A percentile compares a stretch with the other conserved stretches of the same genome.
These are phyloP conservation scores for Idris sp. DNA, from an alignment of 1,140 invertebrate species.

Conservation along the genomic window DNA sequence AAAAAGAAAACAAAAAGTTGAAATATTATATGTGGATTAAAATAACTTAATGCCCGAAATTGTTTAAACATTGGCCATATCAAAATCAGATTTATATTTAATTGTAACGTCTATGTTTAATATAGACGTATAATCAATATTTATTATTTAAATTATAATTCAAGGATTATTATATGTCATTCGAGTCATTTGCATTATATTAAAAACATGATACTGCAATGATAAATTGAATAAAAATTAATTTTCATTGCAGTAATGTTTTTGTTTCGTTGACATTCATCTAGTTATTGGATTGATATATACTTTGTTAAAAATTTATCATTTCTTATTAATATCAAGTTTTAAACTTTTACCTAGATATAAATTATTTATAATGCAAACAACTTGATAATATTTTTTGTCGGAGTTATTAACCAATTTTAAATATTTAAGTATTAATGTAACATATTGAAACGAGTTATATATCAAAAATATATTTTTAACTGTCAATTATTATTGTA, in stretches of 20 bases:
- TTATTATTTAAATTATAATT: constrained; percentile 15
- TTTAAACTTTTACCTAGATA: constrained; percentile 11
- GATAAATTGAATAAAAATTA: too few relatives aligned
- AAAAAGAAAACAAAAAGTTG: too few relatives aligned
- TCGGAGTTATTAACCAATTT: constrained; percentile 14
- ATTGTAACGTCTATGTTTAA: constrained; percentile 6
- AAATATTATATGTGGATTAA: too few relatives aligned
- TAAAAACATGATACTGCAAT: too few relatives aligned
- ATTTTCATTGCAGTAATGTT: too few relatives aligned
- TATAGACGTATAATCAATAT: constrained; percentile 6
- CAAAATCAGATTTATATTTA: constrained; percentile 3
- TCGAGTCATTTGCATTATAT: neutral
- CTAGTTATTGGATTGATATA: neutral
- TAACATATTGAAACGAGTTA: constrained; percentile 21
- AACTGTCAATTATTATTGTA: constrained; percentile 43
- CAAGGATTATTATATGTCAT: neutral
- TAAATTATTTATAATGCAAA: constrained; percentile 13
- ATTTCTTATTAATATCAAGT: constrained; percentile 6
- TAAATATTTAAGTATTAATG: constrained; percentile 32
- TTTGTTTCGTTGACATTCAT: neutral
- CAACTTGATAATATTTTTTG: constrained; percentile 1
- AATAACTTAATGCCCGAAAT: too few relatives aligned
- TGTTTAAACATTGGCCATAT: neutral
- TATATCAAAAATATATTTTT: constrained; percentile 13
- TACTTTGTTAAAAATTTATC: neutral